These are phyloP conservation scores for Phyllostomus discolor DNA, from an alignment of 2,113 vertebrate genomes.

Conservation along the genomic window DNA sequence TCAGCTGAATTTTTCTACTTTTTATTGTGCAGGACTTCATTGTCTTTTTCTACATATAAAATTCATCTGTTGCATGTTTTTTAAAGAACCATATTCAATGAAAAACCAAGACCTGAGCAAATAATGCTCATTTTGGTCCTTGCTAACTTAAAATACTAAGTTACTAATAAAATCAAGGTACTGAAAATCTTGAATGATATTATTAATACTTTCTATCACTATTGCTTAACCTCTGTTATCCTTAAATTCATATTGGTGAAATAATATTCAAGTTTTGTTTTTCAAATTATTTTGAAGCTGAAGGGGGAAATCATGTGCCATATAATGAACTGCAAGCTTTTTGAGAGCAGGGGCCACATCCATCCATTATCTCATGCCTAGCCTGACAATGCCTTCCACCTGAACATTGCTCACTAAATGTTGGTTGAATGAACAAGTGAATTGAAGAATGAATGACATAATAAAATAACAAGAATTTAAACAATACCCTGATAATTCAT, in stretches of 20 bases:
- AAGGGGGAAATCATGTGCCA: not conserved
- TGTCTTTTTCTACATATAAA: not conserved
- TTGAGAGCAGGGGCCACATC: not conserved
- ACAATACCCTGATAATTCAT: conserved; percentile 14
- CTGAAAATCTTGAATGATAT: not conserved
- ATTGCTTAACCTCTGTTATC: not conserved
- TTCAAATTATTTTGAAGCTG: not conserved
- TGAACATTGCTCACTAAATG: not conserved
- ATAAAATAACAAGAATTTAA: conserved; percentile 20
- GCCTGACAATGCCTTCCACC: not conserved
- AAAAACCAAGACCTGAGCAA: not conserved
- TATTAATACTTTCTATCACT: not conserved
- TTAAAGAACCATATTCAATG: not conserved
- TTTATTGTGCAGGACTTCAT: not conserved
- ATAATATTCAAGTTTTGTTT: not conserved
- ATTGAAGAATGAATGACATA: not conserved
- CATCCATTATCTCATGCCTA: not conserved
- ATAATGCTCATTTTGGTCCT: not conserved
- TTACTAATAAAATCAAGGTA: not conserved
- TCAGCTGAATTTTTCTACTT: not conserved
- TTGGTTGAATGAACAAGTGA: not conserved
- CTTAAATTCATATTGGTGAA: not conserved
- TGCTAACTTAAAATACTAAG: not conserved
- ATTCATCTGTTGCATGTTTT: not conserved
- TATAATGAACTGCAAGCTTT: not conserved